These are phyloP conservation scores for Epinephelus lanceolatus DNA, from an alignment of 2,113 vertebrate species.

Conservation along the genomic window DNA sequence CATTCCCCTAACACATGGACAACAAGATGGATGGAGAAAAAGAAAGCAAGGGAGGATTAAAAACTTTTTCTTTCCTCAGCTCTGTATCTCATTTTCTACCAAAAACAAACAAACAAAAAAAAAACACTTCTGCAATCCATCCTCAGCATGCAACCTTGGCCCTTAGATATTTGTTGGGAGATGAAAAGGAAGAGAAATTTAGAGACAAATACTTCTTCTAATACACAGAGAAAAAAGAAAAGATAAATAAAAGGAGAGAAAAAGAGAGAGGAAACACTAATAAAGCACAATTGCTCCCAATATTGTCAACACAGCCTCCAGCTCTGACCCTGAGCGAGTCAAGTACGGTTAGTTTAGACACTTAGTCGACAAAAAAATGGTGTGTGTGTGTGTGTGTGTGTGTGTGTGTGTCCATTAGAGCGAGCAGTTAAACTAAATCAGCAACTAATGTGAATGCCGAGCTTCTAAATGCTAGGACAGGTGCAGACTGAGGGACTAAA, in stretches of 20 bases:
- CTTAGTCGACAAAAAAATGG: conserved; percentile 5
- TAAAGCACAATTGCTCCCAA: background rate
- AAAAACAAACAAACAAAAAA: background rate
- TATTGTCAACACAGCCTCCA: background rate
- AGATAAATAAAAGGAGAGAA: background rate
- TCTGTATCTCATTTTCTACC: background rate
- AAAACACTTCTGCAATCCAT: background rate
- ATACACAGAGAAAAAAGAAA: background rate
- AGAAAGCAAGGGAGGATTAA: conserved; percentile 4
- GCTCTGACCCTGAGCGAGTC: conserved; percentile 27
- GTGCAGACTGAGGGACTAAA: conserved; percentile 96
- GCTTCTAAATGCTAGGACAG: conserved; percentile 98
- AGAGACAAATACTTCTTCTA: conserved; percentile 19
- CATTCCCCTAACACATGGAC: conserved; percentile 26
- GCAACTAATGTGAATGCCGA: conserved; percentile 95
- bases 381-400: conserved; percentile 7
- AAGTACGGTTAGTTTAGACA: conserved; percentile 34
- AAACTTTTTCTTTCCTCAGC: background rate
- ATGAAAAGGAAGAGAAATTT: conserved; percentile 17
- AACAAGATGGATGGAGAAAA: conserved; percentile 20
- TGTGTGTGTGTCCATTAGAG: conserved; percentile 51
- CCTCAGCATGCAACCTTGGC: background rate
- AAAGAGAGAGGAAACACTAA: background rate
- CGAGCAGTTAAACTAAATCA: conserved; percentile 94
- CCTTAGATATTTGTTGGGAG: conserved; percentile 2